Base-by-base conservation (phyloP, 2,888 invertebrate genomes). In the Netelia melanura region DNA sequence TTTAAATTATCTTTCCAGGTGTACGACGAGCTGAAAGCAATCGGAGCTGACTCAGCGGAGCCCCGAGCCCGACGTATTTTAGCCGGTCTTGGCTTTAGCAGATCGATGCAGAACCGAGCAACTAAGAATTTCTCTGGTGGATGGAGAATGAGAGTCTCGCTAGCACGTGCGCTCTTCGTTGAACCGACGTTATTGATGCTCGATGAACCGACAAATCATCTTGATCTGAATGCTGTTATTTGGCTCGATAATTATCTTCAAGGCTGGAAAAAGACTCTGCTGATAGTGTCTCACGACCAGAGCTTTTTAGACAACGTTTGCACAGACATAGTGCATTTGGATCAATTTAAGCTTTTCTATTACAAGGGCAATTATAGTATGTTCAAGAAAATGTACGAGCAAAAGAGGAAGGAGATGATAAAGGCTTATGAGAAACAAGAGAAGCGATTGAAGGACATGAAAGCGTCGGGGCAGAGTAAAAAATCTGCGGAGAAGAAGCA, bases 251-350 rank as follows among this genome's bases (percentile, higher is more conserved):
- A 99, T 93, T 99, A 99, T 93, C 95, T 99, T 25, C 99, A 99
- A 95, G 96, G 96, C 2, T 99, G 99, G 99, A 99, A 99, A 94
- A 99, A 99, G 93, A 99, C 99, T 0, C 94, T 99, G 2, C 94
- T 99, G 44, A 97, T 99, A 83, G 99, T 99, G 11, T 99, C 99
- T 91, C 99, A 99, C 96, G 99, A 99, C 95, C 99, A 99, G 95
- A 98, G 98, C 88, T 99, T 99, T 95, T 96, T 99, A 90, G 99
- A 99, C 94, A 99, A 99, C 92, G 99, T 99, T 3, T 99, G 99
- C 94, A 99, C 99, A 81, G 99, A 99, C 95, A 98, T 99, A 87
- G 98, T 99, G 86, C 99, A 99, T 93, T 95, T 99, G 89, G 99
- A 99, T 93, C 97, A 97, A 89, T 97, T 98, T 91, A 99, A 99